Evolutionary conservation across 2,797 vertebrate species (phyloP), one percentile per base, ranked within the genome.

Genomic region (Todus mexicanus): DNA sequence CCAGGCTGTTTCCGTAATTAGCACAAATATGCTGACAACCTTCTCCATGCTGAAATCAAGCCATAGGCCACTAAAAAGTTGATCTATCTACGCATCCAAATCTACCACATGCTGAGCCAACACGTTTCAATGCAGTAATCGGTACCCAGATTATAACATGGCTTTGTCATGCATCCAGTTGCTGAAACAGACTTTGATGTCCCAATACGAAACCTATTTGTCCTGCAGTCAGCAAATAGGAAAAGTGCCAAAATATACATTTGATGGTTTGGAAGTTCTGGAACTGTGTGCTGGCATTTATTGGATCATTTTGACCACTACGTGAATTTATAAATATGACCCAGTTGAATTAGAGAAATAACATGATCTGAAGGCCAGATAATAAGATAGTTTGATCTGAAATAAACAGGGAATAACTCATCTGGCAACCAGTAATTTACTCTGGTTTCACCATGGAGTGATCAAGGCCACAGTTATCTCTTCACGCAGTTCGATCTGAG

Each of bases 141-240:
- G 87, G 89, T 57, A 95, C 75, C 69, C 84, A 77, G 81, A 93
- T 92, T 94, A 89, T 93, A 94, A 89, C 87, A 85, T 53, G 82
- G 84, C 90, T 96, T 95, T 92, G 90, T 94, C 90, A 94, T 94
- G 71, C 60, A 76, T 82, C 72, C 75, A 93, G 89, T 81, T 93
- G 85, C 91, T 94, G 95, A 89, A 96, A 92, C 59, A 78, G 89
- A 91, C 85, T 91, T 91, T 86, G 94, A 94, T 95, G 95, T 96
- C 95, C 95, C 91, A 95, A 86, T 86, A 84, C 7, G 73, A 94
- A 95, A 96, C 87, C 76, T 86, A 91, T 92, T 93, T 88, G 79
- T 91, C 85, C 83, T 66, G 51, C 84, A 88, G 91, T 95, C 91
- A 95, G 89, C 92, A 96, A 96, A 88, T 3, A 78, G 59, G 33